A percentile compares a stretch with the other conserved stretches of the same genome.
Evolutionary conservation across 2,113 vertebrate species (phyloP).

Genomic region (Gambusia holbrooki): DNA sequence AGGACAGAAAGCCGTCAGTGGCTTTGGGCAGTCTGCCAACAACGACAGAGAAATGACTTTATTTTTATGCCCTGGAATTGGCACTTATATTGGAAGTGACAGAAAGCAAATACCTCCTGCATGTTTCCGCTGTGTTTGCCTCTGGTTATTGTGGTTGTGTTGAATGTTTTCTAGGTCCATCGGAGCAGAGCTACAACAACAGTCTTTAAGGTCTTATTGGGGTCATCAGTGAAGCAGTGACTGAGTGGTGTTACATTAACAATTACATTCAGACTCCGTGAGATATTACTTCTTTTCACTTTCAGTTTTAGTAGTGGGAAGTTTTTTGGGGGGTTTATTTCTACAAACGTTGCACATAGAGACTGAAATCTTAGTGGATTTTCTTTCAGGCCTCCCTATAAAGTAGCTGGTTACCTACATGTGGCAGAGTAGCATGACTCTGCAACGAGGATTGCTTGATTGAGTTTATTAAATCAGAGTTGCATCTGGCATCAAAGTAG

Average conservation of each 20-base stretch:
- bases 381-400: too few species aligned
- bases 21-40: slow-evolving; percentile 57
- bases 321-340: too few species aligned
- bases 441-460: too few species aligned
- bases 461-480: too few species aligned
- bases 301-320: too few species aligned
- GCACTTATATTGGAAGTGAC: slow-evolving; percentile 54
- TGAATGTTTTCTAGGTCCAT: slow-evolving; percentile 15
- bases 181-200: too few species aligned
- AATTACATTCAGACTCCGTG: background rate
- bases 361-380: too few species aligned
- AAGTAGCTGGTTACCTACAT: too few species aligned
- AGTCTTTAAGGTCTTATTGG: background rate
- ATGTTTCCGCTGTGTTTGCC: slow-evolving; percentile 25
- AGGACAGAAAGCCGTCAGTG: slow-evolving; percentile 59
- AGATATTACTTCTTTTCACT: background rate
- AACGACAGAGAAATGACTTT: slow-evolving; percentile 58
- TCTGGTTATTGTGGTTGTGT: slow-evolving; percentile 12
- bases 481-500: too few species aligned
- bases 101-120: slow-evolving; percentile 51
- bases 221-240: background rate
- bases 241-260: background rate
- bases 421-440: too few species aligned
- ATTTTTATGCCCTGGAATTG: slow-evolving; percentile 54
- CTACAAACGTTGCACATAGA: too few species aligned